phyloP scores from a whole-genome alignment of 2,888 invertebrate species.

The Ligdia adustata region DNA sequence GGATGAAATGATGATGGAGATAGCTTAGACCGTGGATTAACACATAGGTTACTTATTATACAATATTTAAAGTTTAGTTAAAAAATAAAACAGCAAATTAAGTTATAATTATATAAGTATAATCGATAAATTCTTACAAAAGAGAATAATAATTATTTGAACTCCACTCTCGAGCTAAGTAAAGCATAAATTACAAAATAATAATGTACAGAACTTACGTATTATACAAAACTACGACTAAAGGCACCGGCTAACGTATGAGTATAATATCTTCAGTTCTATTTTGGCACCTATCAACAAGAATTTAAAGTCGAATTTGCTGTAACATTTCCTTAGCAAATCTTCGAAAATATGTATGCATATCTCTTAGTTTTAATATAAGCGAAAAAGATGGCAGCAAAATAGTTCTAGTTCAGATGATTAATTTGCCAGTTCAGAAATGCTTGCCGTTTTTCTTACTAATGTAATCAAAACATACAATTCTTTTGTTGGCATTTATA shows the following conservation, averaged over 20 bases:
- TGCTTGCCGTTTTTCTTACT: no score
- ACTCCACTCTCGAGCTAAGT: conserved; percentile 54
- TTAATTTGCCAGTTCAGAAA: no score
- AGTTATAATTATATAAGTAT: conserved; percentile 45
- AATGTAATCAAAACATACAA: no score
- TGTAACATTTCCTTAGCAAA: background rate
- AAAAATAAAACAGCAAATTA: conserved; percentile 41
- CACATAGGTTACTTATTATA: no score
- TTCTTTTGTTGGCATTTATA: no score
- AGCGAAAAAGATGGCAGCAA: background rate
- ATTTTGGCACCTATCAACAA: conserved; percentile 29
- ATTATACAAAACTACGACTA: conserved; percentile 43
- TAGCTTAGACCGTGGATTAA: no score
- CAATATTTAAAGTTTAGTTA: no score
- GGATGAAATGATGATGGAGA: no score
- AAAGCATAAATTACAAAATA: conserved; percentile 71
- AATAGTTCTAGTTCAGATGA: background rate
- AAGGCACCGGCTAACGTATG: conserved; percentile 68
- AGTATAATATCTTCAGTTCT: conserved; percentile 58
- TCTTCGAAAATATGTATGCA: background rate
- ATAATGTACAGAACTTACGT: conserved; percentile 60
- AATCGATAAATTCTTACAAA: conserved; percentile 65
- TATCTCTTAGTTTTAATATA: background rate
- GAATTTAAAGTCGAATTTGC: background rate
- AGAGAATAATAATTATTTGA: conserved; percentile 59